Evolutionary conservation across 2,113 vertebrate genomes (phyloP).

Genomic region (Engystomops pustulosus): DNA sequence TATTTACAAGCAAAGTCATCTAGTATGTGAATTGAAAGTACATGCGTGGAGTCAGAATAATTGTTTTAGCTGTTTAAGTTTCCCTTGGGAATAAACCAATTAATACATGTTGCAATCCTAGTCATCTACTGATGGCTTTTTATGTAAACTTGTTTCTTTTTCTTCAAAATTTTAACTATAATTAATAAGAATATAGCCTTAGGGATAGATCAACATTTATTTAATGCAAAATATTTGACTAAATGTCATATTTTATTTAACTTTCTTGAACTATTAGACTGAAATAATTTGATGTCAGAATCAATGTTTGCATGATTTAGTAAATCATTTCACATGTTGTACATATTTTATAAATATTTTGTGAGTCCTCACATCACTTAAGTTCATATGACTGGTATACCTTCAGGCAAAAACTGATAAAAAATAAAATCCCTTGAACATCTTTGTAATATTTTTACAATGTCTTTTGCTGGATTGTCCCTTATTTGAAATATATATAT

Average conservation of each 20-base stretch:
- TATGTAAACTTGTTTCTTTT: conserved; percentile 25
- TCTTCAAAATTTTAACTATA: conserved; percentile 26
- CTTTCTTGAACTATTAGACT: not conserved
- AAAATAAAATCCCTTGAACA: too few relatives aligned
- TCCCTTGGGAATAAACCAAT: conserved; percentile 35
- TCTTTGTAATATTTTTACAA: not conserved
- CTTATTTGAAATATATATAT: not conserved
- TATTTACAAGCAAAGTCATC: conserved; percentile 5
- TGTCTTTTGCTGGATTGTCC: not conserved
- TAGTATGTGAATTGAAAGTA: conserved; percentile 1
- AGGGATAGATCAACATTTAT: conserved; percentile 27
- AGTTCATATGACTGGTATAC: not conserved
- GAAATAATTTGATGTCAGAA: not conserved
- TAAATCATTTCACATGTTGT: not conserved
- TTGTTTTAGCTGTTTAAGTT: conserved; percentile 12
- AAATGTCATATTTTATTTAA: conserved; percentile 20
- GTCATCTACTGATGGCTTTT: conserved; percentile 16
- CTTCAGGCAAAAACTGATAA: not conserved
- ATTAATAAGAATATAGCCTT: conserved; percentile 17
- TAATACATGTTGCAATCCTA: conserved; percentile 20
- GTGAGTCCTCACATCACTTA: not conserved
- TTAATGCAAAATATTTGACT: conserved; percentile 17
- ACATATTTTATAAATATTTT: not conserved
- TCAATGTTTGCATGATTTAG: not conserved
- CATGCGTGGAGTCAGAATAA: conserved; percentile 17